Conservation (phyloP, 2,888 invertebrate genomes). For the Frankliniella intonsa region DNA sequence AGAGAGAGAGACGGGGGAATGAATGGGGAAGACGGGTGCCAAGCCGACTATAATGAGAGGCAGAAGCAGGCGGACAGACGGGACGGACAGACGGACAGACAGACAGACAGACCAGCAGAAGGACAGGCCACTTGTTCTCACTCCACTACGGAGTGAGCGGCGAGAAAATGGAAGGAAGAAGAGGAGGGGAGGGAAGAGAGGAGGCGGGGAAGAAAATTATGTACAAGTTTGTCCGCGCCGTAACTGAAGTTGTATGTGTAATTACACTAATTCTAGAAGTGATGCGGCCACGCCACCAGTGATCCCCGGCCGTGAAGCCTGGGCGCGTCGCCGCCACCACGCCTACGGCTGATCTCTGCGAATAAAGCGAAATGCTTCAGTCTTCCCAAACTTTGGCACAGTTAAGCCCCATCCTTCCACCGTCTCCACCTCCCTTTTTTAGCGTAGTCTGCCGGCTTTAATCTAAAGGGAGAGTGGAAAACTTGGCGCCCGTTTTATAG, state of each 20-base stretch:
- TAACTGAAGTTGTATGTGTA: conserved; percentile 12
- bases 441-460: background rate
- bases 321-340: no score
- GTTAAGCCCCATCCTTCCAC: background rate
- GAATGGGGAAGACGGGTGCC: conserved; percentile 13
- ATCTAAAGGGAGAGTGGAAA: conserved; percentile 24
- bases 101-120: background rate
- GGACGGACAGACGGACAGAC: background rate
- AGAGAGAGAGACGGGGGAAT: background rate
- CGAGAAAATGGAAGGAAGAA: background rate
- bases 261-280: conserved; percentile 19
- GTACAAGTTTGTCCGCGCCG: conserved; percentile 12
- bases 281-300: no score
- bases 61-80: background rate
- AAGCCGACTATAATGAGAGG: conserved; percentile 19
- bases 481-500: conserved; percentile 14
- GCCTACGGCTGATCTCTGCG: background rate
- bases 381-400: conserved; percentile 12
- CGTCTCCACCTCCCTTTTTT: background rate
- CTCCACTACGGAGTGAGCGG: background rate
- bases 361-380: conserved; percentile 16
- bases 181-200: background rate
- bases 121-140: conserved; percentile 10
- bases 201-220: background rate
- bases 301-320: no score